phyloP scores from a whole-genome alignment of 2,888 invertebrate species.

The Yponomeuta plumbellus region DNA sequence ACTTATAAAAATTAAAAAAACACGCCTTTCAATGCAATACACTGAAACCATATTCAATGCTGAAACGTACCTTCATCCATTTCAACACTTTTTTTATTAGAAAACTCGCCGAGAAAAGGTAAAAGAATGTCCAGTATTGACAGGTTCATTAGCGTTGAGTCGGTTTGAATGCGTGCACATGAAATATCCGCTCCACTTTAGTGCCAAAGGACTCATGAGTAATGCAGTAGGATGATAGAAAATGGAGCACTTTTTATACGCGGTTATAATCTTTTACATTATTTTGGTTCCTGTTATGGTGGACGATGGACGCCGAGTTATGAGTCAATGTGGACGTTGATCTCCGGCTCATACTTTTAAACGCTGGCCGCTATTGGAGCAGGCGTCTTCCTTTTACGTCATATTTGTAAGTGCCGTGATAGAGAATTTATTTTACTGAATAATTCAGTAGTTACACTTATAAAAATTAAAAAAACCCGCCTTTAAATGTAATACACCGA shows the following conservation, averaged over 20 bases:
- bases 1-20: too few species aligned
- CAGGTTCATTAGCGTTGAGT: conserved; percentile 13
- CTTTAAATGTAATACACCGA: too few species aligned
- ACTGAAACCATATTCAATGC: too few species aligned
- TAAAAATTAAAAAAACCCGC: too few species aligned
- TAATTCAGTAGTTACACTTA: too few species aligned
- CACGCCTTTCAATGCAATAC: too few species aligned
- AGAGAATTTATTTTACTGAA: too few species aligned
- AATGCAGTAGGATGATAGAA: not conserved
- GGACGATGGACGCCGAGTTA: not conserved
- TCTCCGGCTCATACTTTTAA: not conserved
- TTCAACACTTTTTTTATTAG: conserved; percentile 18
- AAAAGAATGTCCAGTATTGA: conserved; percentile 11
- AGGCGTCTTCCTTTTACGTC: not conserved
- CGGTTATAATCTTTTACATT: not conserved
- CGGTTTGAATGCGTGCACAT: not conserved
- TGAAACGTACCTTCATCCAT: too few species aligned
- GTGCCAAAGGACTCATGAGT: not conserved
- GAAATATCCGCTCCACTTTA: conserved; percentile 12
- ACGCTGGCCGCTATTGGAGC: not conserved
- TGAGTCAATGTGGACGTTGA: not conserved
- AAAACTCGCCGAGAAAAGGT: conserved; percentile 19
- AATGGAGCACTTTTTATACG: not conserved
- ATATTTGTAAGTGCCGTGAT: too few species aligned
- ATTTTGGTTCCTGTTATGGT: not conserved